Percentiles rank a stretch among this genome's conserved stretches.
Evolutionary conservation across 2,888 invertebrate species (phyloP).

Genomic region (Schrankia costaestrigalis): DNA sequence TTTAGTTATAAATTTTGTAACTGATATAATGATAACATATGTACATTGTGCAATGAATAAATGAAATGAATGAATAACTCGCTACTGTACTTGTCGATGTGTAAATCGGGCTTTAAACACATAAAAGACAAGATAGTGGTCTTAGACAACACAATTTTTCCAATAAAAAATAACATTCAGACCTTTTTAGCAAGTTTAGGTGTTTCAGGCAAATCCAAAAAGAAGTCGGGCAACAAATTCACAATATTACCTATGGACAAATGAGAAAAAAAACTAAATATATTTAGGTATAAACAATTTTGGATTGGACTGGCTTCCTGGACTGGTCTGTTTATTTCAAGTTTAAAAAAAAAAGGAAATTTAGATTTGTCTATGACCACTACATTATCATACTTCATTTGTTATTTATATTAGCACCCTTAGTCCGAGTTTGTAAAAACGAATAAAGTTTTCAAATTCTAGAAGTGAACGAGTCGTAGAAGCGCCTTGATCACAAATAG

Average conservation of each 20-base stretch:
- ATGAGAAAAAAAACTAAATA: conserved; percentile 42
- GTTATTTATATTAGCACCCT: no score
- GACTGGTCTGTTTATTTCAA: conserved; percentile 9
- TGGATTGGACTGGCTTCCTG: conserved; percentile 21
- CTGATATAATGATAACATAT: no score
- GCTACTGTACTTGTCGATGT: no score
- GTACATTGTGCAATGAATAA: no score
- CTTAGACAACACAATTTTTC: conserved; percentile 26
- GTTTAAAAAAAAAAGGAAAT: neutral
- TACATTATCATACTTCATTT: no score
- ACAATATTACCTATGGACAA: conserved; percentile 80
- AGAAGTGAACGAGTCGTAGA: no score
- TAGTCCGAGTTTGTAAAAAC: no score
- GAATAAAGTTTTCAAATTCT: no score
- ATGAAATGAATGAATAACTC: no score
- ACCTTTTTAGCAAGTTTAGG: conserved; percentile 51
- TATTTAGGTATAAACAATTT: conserved; percentile 22
- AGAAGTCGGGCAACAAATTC: conserved; percentile 92
- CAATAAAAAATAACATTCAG: conserved; percentile 32
- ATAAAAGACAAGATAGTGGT: conserved; percentile 28
- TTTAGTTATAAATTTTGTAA: no score
- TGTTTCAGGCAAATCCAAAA: conserved; percentile 81
- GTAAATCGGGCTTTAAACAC: neutral
- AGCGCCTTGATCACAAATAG: no score
- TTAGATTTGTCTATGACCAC: conserved; percentile 30